Evolutionary conservation across 2,888 invertebrate genomes (phyloP).

Genomic region (Caenorhabditis sinica): DNA sequence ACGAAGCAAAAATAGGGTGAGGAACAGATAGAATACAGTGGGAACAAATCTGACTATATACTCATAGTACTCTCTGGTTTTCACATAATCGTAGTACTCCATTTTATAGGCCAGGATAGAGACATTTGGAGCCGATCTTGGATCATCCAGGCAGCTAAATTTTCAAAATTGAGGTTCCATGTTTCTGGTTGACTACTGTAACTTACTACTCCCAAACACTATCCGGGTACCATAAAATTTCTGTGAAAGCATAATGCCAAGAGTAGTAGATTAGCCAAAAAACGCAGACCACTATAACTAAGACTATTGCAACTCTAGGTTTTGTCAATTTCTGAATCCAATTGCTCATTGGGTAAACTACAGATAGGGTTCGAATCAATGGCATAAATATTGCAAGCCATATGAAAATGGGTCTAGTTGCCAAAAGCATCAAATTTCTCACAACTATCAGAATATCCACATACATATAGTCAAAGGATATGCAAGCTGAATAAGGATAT

Average conservation of each 20-base stretch:
- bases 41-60: background rate
- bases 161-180: no score
- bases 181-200: no score
- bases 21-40: background rate
- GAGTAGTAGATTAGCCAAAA: background rate
- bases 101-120: background rate
- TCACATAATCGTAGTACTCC: background rate
- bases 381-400: conserved; percentile 11
- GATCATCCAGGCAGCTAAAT: no score
- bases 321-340: background rate
- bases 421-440: no score
- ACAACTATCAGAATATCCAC: no score
- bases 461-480: no score
- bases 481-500: no score
- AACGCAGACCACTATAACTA: no score
- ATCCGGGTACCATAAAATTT: background rate
- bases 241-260: background rate
- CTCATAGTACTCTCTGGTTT: background rate
- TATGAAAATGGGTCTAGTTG: background rate
- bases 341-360: conserved; percentile 17
- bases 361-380: background rate
- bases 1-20: background rate
- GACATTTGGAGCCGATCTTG: background rate
- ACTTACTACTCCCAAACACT: background rate
- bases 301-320: no score